Evolutionary conservation across 1,140 invertebrate species (phyloP).

Genomic region (Aphidius ervi): DNA sequence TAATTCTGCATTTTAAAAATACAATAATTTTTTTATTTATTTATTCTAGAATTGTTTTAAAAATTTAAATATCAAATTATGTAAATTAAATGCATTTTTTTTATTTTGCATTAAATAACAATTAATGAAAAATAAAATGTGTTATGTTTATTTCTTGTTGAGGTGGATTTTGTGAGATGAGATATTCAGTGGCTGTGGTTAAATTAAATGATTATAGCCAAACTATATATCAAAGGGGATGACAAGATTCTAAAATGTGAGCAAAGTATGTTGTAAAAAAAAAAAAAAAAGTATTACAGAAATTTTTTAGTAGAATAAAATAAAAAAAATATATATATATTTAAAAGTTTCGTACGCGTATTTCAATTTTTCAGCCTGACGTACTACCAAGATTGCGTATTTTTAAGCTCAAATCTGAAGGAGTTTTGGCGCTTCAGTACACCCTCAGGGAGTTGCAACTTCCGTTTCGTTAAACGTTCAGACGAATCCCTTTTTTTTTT

Average conservation of each 20-base stretch:
- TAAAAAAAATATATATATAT: neutral
- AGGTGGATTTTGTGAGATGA: too few relatives aligned
- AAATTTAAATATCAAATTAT: too few relatives aligned
- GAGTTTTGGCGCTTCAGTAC: neutral
- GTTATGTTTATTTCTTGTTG: too few relatives aligned
- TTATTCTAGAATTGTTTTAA: too few relatives aligned
- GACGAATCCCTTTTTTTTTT: conserved; percentile 33
- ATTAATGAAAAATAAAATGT: too few relatives aligned
- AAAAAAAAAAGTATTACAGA: too few relatives aligned
- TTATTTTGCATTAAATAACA: too few relatives aligned
- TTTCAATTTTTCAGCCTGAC: conserved; percentile 57
- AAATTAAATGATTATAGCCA: conserved; percentile 57
- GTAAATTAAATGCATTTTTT: too few relatives aligned
- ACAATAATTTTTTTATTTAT: too few relatives aligned
- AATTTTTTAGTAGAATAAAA: too few relatives aligned
- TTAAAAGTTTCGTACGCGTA: conserved; percentile 33
- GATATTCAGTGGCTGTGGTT: conserved; percentile 26
- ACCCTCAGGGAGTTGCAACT: conserved; percentile 34
- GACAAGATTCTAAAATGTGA: conserved; percentile 23
- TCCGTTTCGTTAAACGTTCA: conserved; percentile 51
- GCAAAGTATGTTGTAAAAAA: too few relatives aligned
- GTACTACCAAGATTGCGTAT: conserved; percentile 53
- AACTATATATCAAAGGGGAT: conserved; percentile 55
- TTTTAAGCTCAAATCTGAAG: conserved; percentile 44
- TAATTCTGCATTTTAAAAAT: too few relatives aligned